Evolutionary conservation across 2,888 invertebrate species (phyloP), one percentile per base, ranked within the genome.

Genomic region (Archaeoteleia sp.): DNA sequence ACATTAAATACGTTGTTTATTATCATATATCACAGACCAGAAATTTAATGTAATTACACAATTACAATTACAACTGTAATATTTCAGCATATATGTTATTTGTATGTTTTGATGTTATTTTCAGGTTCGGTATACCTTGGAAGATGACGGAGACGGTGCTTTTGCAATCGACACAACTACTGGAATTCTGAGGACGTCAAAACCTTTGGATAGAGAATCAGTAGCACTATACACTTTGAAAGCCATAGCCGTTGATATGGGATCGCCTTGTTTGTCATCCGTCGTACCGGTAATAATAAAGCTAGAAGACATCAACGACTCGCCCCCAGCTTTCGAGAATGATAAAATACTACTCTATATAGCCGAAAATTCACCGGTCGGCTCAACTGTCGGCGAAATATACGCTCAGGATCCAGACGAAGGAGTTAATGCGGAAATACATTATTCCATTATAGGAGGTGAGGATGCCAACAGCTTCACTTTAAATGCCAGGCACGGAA

Each of bases 311-410:
- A 92, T 96, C 6, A 96, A 96, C 80, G 96, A 96, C 80, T 95
- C 95, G 0, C 95, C 96, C 0, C 96, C 96, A 0, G 92, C 93
- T 0, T 97, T 96, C 85, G 92, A 94, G 65, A 93, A 93, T 1
- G 95, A 96, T 77, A 93, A 93, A 80, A 92, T 98, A 8, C 91
- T 92, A 0, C 90, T 97, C 29, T 95, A 95, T 82, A 93, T 98
- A 2, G 89, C 95, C 0, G 98, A 99, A 86, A 98, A 99, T 83
- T 96, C 96, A n/a, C 97, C 98, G 0, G 91, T 97, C 0, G 98
- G 97, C 0, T 95, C 97, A 0, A 93, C 94, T 0, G 95, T 98
- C 0, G 97, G 97, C 0, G 93, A 94, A 78, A 92, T 98, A 53
- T 90, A 92, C 77, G 95, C 97, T 0, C 92, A 91, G 74, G 97